Base-by-base conservation (phyloP, 2,113 vertebrate species). In the Piprites chloris region DNA sequence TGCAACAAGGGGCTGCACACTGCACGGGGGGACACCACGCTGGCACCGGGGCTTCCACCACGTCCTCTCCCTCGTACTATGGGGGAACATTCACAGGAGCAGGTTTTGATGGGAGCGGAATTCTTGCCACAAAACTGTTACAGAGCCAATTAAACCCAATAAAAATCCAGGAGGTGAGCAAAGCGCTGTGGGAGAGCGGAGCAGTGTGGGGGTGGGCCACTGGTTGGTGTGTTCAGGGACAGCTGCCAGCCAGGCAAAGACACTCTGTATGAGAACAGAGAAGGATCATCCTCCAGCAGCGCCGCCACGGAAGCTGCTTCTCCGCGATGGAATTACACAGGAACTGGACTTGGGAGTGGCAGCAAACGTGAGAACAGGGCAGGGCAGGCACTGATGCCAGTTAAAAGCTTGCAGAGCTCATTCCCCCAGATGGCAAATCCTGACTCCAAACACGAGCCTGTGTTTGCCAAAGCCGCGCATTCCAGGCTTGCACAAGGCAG, bases 21-120 rank as follows among this genome's bases (percentile, higher is more conserved):
- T 15, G 12, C 33, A 2, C 1, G 1, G 21, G 21, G 41, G 46
- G 33, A 9, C 6, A 5, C 80, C 52, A 2, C 1, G 33, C 41
- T 56, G 80, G 18, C 21, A 3, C 65, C 0, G 44, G 33, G 46
- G 21, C 4, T 47, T 4, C 50, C 44, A 24, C 20, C 68, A 8
- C 6, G 3, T 11, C 78, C 67, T 37, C n/a, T 46, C 8, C 4
- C 24, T 46, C 2, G 1, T 15, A 2, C 65, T 37, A 9, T 63
- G 15, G n/a, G 47, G 76, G 24, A 76, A 8, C 30, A 4, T 10
- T 32, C 69, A 55, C 61, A 6, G 2, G 39, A 30, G 66, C 24
- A 10, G 63, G 50, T 52, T 76, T 28, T 32, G 87, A 50, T 8
- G 50, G 72, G 81, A 80, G n/a, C n/a, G 9, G 55, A 30, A 44